Evolutionary conservation across 1,140 invertebrate genomes (phyloP).

Genomic region (Lasioglossum baleicum): DNA sequence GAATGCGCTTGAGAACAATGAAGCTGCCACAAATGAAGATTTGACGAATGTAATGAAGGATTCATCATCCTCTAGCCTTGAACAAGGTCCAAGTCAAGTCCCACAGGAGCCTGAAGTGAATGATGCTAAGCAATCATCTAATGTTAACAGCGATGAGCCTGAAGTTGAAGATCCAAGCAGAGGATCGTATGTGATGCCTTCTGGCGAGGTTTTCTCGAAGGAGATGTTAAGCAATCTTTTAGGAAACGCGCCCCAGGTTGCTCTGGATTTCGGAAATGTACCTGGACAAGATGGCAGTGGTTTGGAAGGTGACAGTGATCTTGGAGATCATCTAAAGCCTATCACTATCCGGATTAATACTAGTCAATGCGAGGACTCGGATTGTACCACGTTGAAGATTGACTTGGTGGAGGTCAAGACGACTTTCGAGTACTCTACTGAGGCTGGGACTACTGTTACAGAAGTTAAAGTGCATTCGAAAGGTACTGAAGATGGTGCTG

Average conservation of each 20-base stretch:
- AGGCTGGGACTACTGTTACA: neutral
- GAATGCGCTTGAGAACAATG: too few relatives aligned
- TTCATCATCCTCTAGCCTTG: neutral
- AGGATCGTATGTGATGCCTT: too few relatives aligned
- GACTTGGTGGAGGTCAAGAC: constrained; percentile 1
- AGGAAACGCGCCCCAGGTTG: neutral
- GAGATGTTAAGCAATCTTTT: neutral
- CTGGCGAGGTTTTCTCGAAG: neutral
- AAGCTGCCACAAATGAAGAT: neutral
- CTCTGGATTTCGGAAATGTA: neutral
- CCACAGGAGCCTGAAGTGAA: neutral
- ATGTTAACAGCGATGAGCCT: neutral
- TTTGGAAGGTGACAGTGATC: neutral
- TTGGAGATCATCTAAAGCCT: neutral
- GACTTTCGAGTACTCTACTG: neutral
- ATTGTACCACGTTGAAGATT: constrained; percentile 14
- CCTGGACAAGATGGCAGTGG: neutral
- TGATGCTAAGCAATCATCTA: neutral
- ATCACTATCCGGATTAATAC: neutral
- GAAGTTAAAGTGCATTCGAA: neutral
- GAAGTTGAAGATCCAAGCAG: neutral
- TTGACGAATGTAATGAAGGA: neutral
- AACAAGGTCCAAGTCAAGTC: neutral
- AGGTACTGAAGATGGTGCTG: neutral
- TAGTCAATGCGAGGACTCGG: constrained; percentile 12